A percentile compares a stretch with the other conserved stretches of the same genome.
Conservation (phyloP, 1,140 invertebrate species). For the Rhizoglyphus robini region DNA sequence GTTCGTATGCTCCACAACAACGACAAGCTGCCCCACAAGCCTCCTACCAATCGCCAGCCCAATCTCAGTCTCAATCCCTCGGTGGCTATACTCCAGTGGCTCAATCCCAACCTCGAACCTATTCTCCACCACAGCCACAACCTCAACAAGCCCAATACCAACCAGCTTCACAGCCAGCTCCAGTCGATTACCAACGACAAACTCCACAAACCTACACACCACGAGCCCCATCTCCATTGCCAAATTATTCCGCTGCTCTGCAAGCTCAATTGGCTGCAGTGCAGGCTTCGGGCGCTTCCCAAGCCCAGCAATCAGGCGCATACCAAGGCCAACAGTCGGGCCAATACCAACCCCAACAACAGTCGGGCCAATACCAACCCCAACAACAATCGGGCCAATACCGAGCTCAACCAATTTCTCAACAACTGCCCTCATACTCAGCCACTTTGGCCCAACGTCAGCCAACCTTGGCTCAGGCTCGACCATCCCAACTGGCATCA, state of each 20-base stretch:
- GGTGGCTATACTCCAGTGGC: background rate
- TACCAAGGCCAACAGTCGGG: background rate
- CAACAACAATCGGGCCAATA: background rate
- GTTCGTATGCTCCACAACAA: background rate
- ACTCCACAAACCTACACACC: background rate
- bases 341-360: background rate
- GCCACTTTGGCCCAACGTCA: slow-evolving; percentile 9
- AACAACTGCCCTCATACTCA: background rate
- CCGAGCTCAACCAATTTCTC: background rate
- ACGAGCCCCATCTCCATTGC: background rate
- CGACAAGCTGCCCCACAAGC: background rate
- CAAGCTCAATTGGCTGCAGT: background rate
- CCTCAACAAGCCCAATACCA: background rate
- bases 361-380: no score
- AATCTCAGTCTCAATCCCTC: background rate
- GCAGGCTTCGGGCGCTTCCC: background rate
- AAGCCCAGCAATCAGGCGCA: background rate
- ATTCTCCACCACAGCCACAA: background rate
- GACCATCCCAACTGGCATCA: background rate
- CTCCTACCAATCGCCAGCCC: background rate
- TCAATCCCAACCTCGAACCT: background rate
- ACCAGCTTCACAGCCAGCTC: background rate
- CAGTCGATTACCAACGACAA: background rate
- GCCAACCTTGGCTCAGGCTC: slow-evolving; percentile 11
- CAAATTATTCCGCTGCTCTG: background rate